These are phyloP conservation scores for Nowickia ferox DNA, from an alignment of 2,888 invertebrate genomes.

Conservation along the genomic window DNA sequence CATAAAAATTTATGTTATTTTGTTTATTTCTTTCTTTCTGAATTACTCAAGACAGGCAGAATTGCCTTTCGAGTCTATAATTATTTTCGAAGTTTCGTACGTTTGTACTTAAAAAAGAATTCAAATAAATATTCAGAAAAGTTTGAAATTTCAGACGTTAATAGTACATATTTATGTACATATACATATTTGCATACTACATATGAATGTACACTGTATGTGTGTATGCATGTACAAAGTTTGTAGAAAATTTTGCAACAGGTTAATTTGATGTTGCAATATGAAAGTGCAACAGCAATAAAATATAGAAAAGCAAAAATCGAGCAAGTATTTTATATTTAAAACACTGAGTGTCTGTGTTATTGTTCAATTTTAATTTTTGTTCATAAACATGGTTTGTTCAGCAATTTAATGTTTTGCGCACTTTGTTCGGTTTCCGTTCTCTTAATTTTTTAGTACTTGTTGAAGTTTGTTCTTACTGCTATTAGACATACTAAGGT, in stretches of 20 bases:
- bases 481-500: slow-evolving; percentile 13
- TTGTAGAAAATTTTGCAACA: slow-evolving; percentile 12
- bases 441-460: slow-evolving; percentile 51
- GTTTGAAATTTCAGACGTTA: too few relatives aligned
- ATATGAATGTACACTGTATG: too few relatives aligned
- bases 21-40: too few relatives aligned
- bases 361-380: slow-evolving; percentile 23
- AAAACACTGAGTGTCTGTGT: not conserved
- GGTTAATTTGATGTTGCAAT: slow-evolving; percentile 36
- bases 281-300: slow-evolving; percentile 37
- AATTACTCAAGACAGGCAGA: too few relatives aligned
- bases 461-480: slow-evolving; percentile 23
- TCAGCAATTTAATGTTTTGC: slow-evolving; percentile 44
- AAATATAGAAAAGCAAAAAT: slow-evolving; percentile 16
- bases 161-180: not conserved
- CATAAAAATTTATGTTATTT: too few relatives aligned
- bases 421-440: slow-evolving; percentile 63
- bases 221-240: not conserved
- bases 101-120: too few relatives aligned
- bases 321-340: not conserved
- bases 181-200: not conserved
- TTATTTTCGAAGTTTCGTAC: too few relatives aligned
- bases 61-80: too few relatives aligned
- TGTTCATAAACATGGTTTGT: slow-evolving; percentile 42
- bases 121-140: too few relatives aligned